Conservation (phyloP, 2,113 vertebrate species). For the Alethe diademata region DNA sequence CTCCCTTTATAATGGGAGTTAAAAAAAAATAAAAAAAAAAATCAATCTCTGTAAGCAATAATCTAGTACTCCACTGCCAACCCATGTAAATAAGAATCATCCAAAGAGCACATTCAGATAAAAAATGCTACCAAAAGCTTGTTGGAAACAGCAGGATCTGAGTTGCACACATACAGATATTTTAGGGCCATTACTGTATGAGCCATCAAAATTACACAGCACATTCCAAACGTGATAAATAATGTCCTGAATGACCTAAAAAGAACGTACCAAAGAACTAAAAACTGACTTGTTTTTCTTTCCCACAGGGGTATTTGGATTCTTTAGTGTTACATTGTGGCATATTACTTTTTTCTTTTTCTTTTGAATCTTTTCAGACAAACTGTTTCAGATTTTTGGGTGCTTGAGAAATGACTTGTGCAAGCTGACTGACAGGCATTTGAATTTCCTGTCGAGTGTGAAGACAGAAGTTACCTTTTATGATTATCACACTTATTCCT, state of each 20-base stretch:
- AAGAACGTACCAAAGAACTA: neutral
- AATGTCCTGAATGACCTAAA: neutral
- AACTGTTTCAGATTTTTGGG: neutral
- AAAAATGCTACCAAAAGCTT: neutral
- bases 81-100: neutral
- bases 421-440: neutral
- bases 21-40: neutral
- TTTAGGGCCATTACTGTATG: neutral
- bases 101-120: neutral
- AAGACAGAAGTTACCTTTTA: conserved; percentile 3
- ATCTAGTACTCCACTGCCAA: neutral
- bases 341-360: neutral
- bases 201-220: neutral
- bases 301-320: neutral
- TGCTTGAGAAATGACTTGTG: neutral
- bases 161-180: neutral
- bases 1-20: neutral
- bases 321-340: neutral
- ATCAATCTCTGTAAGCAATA: neutral
- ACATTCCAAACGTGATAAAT: neutral
- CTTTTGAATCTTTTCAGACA: neutral
- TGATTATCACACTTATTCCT: conserved; percentile 31
- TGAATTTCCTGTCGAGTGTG: neutral
- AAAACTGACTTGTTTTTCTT: neutral
- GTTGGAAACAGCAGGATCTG: neutral